Evolutionary conservation across 2,113 vertebrate species (phyloP).

Genomic region (Scatophagus argus): DNA sequence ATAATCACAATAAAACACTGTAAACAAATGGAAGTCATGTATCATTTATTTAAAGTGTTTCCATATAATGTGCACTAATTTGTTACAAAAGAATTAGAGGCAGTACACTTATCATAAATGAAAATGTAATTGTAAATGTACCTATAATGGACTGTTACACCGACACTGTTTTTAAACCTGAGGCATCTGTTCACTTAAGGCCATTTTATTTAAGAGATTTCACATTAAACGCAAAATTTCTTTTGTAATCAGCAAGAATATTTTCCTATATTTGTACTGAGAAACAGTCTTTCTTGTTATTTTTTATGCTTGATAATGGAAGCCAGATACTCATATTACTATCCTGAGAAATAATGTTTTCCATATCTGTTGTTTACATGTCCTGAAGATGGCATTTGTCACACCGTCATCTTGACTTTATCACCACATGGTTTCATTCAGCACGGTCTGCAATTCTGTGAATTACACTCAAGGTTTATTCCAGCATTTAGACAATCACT

Average conservation of each 20-base stretch:
- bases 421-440: not conserved
- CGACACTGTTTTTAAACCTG: no score
- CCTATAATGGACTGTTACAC: not conserved
- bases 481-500: not conserved
- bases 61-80: not conserved
- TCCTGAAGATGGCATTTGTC: not conserved
- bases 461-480: not conserved
- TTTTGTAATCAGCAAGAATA: not conserved
- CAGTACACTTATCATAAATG: not conserved
- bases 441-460: not conserved
- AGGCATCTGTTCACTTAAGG: not conserved
- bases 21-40: constrained; percentile 15
- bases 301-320: not conserved
- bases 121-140: no score
- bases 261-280: not conserved
- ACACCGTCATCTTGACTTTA: not conserved
- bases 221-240: not conserved
- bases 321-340: not conserved
- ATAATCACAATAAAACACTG: constrained; percentile 30
- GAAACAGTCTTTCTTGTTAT: not conserved
- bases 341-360: not conserved
- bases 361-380: not conserved
- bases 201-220: not conserved
- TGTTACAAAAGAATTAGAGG: no score
- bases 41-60: constrained; percentile 10